These are phyloP conservation scores for Leptinotarsa lineolata DNA, from an alignment of 1,140 invertebrate species.

Conservation along the genomic window DNA sequence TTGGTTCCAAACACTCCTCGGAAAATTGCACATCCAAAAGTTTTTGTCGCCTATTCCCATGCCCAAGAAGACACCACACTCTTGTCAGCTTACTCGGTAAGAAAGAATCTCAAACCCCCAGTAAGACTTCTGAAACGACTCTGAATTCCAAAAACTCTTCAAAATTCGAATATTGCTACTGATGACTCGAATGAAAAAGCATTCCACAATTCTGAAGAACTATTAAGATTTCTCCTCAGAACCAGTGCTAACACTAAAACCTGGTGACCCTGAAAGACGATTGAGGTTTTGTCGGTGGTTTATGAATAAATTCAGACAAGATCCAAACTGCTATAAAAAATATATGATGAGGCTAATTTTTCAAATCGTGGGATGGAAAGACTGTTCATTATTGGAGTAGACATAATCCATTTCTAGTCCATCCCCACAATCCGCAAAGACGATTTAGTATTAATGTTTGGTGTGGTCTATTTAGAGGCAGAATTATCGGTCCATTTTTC, in stretches of 20 bases:
- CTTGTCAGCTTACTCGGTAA: neutral
- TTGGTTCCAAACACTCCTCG: neutral
- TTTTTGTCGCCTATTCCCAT: neutral
- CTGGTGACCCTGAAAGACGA: too few relatives aligned
- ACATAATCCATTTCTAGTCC: too few relatives aligned
- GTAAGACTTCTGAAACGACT: neutral
- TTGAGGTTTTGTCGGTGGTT: too few relatives aligned
- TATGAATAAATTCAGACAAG: too few relatives aligned
- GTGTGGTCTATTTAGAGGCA: too few relatives aligned
- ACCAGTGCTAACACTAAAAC: too few relatives aligned
- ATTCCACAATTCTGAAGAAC: neutral
- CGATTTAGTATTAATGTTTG: too few relatives aligned
- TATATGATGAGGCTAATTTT: conserved; percentile 4
- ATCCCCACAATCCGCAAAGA: too few relatives aligned
- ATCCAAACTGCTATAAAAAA: neutral
- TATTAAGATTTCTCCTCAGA: neutral
- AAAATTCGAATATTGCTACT: neutral
- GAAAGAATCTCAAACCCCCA: neutral
- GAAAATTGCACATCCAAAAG: neutral
- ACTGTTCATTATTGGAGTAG: too few relatives aligned
- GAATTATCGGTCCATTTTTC: too few relatives aligned
- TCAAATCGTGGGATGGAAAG: too few relatives aligned
- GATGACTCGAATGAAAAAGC: too few relatives aligned
- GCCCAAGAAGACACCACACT: conserved; percentile 9
- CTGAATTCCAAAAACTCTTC: neutral